Percentiles rank a stretch among this genome's conserved stretches.
Evolutionary conservation across 2,797 vertebrate genomes (phyloP).

Genomic region (Cyclopterus lumpus): DNA sequence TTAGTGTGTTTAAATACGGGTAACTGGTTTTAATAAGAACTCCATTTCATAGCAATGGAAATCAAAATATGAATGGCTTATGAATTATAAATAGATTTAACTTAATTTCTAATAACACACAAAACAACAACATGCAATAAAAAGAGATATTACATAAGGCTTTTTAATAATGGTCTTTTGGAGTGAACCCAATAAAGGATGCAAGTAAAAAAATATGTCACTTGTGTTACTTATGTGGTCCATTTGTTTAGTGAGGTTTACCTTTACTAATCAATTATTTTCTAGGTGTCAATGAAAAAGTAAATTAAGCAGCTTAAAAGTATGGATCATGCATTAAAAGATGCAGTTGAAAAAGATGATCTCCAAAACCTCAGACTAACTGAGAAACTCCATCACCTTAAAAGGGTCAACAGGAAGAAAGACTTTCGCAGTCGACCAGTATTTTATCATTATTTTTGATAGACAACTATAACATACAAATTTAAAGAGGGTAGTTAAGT

Average conservation of each 20-base stretch:
- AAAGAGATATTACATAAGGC: not conserved
- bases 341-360: not conserved
- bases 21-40: conserved; percentile 57
- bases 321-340: not conserved
- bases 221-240: too few relatives aligned
- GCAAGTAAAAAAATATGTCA: not conserved
- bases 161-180: conserved; percentile 1
- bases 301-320: not conserved
- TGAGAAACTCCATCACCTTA: not conserved
- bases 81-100: conserved; percentile 19
- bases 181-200: not conserved
- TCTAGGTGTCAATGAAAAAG: not conserved
- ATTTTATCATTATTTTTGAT: not conserved
- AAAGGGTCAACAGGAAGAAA: not conserved
- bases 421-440: not conserved
- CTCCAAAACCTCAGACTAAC: not conserved
- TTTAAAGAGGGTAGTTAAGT: not conserved
- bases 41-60: conserved; percentile 21
- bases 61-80: conserved; percentile 35
- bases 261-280: not conserved
- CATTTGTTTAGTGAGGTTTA: not conserved
- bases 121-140: not conserved
- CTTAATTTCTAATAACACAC: conserved; percentile 4
- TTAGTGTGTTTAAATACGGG: conserved; percentile 60
- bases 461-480: not conserved